A percentile compares a stretch with the other conserved stretches of the same genome.
These are phyloP conservation scores for Glandiceps talaboti DNA, from an alignment of 53 echinoderm and acorn worm species.

Conservation along the genomic window DNA sequence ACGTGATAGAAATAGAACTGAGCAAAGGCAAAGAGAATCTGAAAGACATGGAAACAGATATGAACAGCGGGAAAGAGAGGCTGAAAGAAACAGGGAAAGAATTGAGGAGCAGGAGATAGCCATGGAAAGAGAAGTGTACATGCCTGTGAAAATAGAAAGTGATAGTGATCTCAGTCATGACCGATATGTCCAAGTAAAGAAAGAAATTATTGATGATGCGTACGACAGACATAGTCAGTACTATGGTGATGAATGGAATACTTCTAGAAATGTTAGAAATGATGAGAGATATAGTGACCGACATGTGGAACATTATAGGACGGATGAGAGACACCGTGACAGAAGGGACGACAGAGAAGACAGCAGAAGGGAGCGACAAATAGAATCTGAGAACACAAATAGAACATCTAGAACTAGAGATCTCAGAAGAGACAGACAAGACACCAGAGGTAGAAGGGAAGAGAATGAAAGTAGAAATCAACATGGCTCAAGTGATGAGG, in stretches of 20 bases:
- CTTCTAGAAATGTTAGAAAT: background rate
- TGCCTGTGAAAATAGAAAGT: no score
- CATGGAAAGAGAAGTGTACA: background rate
- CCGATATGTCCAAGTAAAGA: background rate
- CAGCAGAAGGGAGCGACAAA: background rate
- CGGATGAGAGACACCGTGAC: conserved; percentile 1
- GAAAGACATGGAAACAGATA: background rate
- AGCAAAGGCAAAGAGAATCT: background rate
- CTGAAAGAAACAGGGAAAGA: background rate
- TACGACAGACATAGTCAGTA: background rate
- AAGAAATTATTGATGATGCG: background rate
- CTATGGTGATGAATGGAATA: background rate
- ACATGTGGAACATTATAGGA: background rate
- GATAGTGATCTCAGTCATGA: no score
- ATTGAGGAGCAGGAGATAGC: background rate
- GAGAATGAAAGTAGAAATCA: conserved; percentile 1
- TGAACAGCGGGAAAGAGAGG: background rate
- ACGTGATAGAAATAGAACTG: background rate
- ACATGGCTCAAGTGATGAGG: background rate
- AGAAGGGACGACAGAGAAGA: background rate
- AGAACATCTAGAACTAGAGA: background rate
- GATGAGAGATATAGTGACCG: background rate
- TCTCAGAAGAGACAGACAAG: background rate
- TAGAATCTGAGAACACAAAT: background rate
- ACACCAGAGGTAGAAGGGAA: background rate